Base-by-base conservation (phyloP, 1,140 invertebrate genomes). In the Nautilus pompilius region DNA sequence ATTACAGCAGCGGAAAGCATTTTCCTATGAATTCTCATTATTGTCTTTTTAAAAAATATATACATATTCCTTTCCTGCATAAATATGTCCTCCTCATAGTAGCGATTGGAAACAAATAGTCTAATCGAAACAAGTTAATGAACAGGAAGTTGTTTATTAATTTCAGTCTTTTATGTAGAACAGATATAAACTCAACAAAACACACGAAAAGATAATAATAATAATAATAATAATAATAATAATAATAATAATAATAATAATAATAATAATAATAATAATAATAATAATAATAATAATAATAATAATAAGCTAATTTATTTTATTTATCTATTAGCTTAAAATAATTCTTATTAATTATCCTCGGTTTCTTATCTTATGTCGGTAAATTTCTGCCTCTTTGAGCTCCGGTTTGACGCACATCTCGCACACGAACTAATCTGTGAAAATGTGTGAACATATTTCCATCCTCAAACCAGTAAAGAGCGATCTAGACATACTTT, bases 241-340 rank as follows among this genome's bases (percentile, higher is more conserved):
- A 17, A 58, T 62, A 13, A 58, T 62, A 10, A 62, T 62, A 17
- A 62, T 62, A 17, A 62, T 62, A 17, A 62, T 55, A 8, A 61
- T 55, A 10, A 53, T 55, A 8, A 53, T 55, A 8, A 55, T 61
- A 8, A 61, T 61, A 8, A 62, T 62, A 1, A 62, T 62, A n/a
- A 62, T 62, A n/a, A 62, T 62, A n/a, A 62, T 62, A 3, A 62
- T 62, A n/a, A 62, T 62, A n/a, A 62, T 62, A 3, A 34, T 20
- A 29, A 6, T 45, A 28, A 5, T 49, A 24, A 60, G 22, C 29
- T 22, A 24, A 36, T n/a, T 60, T 2, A 20, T 26, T 45, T 5
- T 26, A 6, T 56, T 30, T 24, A 29, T 30, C 22, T 26, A 17
- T 56, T 29, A 29, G 6, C 45, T 28, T 60, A 30, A 36, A 5